Evolutionary conservation across 2,888 invertebrate species (phyloP).

Genomic region (Conus canariensis): DNA sequence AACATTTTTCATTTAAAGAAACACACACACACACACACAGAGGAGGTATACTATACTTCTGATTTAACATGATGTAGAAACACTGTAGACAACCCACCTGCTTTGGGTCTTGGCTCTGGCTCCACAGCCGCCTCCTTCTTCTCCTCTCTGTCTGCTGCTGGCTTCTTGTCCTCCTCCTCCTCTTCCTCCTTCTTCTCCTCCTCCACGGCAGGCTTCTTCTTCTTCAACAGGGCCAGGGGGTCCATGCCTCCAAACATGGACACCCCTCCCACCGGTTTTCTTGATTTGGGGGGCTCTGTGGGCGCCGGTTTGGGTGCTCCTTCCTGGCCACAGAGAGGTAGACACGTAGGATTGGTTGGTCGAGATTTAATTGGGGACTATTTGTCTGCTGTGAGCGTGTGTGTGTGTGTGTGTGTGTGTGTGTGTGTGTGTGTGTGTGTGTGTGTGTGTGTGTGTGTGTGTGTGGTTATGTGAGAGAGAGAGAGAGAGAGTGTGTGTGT

Average conservation of each 20-base stretch:
- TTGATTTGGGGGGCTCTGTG: conserved; percentile 52
- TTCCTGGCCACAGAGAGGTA: conserved; percentile 19
- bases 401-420: no score
- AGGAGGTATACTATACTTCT: no score
- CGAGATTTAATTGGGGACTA: not conserved
- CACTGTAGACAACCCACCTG: conserved; percentile 11
- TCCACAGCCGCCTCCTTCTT: not conserved
- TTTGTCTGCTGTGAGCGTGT: not conserved
- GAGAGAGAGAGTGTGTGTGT: no score
- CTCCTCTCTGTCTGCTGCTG: not conserved
- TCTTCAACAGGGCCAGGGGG: conserved; percentile 58
- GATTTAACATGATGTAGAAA: no score
- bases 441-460: no score
- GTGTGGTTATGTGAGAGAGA: no score
- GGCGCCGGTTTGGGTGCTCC: conserved; percentile 34
- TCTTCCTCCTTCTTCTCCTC: conserved; percentile 38
- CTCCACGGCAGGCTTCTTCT: conserved; percentile 49
- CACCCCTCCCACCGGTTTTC: conserved; percentile 70
- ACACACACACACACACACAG: no score
- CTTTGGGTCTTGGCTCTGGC: conserved; percentile 18
- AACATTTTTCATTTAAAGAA: no score
- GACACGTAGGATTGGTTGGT: no score
- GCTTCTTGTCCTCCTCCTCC: conserved; percentile 25
- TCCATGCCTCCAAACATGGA: conserved; percentile 74
- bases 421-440: no score